phyloP scores from a whole-genome alignment of 64 coral and sea anemone species.

The Astreopora myriophthalma region DNA sequence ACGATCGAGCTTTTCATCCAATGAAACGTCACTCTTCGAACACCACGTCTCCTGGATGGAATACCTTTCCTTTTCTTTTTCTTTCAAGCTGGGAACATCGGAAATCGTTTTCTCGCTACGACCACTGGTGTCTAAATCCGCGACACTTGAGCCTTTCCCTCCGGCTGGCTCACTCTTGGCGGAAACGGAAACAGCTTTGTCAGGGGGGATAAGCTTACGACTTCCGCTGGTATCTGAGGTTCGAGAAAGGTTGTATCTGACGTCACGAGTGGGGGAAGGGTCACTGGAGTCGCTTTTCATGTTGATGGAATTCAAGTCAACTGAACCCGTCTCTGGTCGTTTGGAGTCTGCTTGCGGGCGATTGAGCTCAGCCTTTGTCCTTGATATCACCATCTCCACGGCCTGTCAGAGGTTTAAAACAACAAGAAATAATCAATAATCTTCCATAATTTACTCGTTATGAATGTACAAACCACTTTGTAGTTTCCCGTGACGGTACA shows the following conservation, averaged over 20 bases:
- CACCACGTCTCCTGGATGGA: neutral
- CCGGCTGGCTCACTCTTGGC: neutral
- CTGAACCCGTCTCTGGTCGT: neutral
- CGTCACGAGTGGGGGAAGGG: neutral
- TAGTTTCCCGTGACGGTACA: neutral
- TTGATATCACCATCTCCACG: conserved; percentile 56
- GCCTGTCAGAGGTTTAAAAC: conserved; percentile 39
- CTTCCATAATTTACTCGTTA: neutral
- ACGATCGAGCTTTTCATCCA: neutral
- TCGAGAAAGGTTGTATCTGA: conserved; percentile 28
- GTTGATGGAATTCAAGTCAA: neutral
- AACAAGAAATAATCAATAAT: neutral
- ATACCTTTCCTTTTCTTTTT: neutral
- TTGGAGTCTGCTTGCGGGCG: conserved; percentile 41
- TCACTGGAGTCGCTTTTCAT: neutral
- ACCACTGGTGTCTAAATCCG: neutral
- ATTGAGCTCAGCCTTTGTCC: conserved; percentile 61
- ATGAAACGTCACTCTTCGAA: neutral
- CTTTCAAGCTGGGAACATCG: neutral
- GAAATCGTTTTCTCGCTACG: conserved; percentile 22
- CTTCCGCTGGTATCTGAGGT: conserved; percentile 5
- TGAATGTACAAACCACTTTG: neutral
- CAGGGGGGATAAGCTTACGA: neutral
- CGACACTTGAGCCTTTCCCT: neutral
- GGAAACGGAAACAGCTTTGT: neutral